phyloP scores from a whole-genome alignment of 1,140 invertebrate genomes.

The Pseudomyrmex pallidus region DNA sequence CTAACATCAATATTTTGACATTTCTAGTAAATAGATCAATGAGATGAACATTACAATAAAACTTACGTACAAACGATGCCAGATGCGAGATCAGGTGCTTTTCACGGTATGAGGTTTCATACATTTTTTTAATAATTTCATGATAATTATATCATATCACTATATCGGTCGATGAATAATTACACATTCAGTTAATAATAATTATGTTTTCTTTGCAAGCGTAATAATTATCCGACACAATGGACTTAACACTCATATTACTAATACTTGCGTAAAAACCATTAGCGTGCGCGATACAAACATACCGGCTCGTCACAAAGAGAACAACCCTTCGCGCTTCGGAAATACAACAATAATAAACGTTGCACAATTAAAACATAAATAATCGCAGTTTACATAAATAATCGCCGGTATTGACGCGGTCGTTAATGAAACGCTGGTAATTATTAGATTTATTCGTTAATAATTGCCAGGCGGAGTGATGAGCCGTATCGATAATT shows the following conservation, averaged over 20 bases:
- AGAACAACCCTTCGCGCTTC: neutral
- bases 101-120: neutral
- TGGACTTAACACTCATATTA: slow-evolving; percentile 19
- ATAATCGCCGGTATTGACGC: slow-evolving; percentile 30
- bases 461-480: slow-evolving; percentile 48
- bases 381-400: slow-evolving; percentile 59
- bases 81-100: too few species aligned
- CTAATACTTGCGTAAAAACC: slow-evolving; percentile 12
- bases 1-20: neutral
- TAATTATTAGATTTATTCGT: slow-evolving; percentile 59
- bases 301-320: slow-evolving; percentile 1
- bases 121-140: too few species aligned
- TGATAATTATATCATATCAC: neutral
- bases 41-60: neutral
- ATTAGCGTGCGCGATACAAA: slow-evolving; percentile 20
- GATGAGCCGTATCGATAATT: slow-evolving; percentile 43
- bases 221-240: slow-evolving; percentile 32
- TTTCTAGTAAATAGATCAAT: neutral
- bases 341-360: slow-evolving; percentile 33
- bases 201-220: neutral
- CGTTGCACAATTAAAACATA: slow-evolving; percentile 49
- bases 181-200: neutral
- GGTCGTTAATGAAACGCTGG: slow-evolving; percentile 45
- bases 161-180: neutral
- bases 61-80: too few species aligned